These are phyloP conservation scores for Drosophila nr. medialis DNA, from an alignment of 2,888 invertebrate genomes.

Conservation along the genomic window DNA sequence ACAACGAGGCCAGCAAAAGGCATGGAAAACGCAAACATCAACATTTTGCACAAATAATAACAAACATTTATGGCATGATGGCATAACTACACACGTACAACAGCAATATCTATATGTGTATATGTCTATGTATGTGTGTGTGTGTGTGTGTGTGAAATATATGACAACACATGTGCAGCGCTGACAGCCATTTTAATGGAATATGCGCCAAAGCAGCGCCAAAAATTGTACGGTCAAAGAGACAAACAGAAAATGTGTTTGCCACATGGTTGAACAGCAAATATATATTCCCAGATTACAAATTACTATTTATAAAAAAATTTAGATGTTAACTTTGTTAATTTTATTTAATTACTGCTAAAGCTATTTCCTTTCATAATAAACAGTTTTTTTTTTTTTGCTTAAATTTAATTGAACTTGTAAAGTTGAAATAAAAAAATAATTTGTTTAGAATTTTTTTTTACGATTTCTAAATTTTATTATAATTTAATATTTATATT, in stretches of 20 bases:
- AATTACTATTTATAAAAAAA: background rate
- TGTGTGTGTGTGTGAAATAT: conserved; percentile 50
- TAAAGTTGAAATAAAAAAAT: background rate
- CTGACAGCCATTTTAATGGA: conserved; percentile 80
- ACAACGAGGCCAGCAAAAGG: conserved; percentile 42
- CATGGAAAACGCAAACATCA: conserved; percentile 79
- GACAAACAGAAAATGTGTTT: conserved; percentile 47
- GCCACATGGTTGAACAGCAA: conserved; percentile 35
- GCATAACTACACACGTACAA: conserved; percentile 61
- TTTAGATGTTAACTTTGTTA: background rate
- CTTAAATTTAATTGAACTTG: background rate
- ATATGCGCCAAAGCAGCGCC: conserved; percentile 62
- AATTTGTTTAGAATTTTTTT: background rate
- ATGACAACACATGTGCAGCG: conserved; percentile 73
- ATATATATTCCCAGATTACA: conserved; percentile 26
- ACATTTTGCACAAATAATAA: conserved; percentile 78
- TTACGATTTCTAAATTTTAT: background rate
- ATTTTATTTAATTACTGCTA: background rate
- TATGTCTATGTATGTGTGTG: conserved; percentile 4
- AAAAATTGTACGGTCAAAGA: conserved; percentile 52
- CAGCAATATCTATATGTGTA: conserved; percentile 7
- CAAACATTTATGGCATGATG: conserved; percentile 68
- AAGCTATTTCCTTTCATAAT: background rate
- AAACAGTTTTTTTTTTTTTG: background rate
- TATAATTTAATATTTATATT: background rate